phyloP scores from a whole-genome alignment of 2,888 invertebrate species.

The Andrena flavipes region DNA sequence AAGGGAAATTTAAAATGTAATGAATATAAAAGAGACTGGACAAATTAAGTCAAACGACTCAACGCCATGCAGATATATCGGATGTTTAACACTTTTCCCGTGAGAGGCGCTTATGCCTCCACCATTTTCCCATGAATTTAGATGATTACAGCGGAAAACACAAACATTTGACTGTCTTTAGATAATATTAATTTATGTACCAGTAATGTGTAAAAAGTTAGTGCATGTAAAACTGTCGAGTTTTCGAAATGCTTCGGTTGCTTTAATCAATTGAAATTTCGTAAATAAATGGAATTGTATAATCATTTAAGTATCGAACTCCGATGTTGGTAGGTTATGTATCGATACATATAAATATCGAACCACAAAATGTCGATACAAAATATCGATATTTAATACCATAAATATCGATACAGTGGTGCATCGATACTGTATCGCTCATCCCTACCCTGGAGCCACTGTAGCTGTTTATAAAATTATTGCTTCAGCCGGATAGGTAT shows the following conservation, averaged over 20 bases:
- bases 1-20: not conserved
- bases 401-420: too few species aligned
- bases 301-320: too few species aligned
- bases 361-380: too few species aligned
- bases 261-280: too few species aligned
- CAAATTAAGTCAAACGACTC: not conserved
- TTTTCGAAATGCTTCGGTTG: not conserved
- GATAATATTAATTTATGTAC: not conserved
- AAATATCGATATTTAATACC: too few species aligned
- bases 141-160: not conserved
- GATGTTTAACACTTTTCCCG: constrained; percentile 8
- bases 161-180: not conserved
- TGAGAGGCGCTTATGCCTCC: constrained; percentile 18
- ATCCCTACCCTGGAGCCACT: too few species aligned
- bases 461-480: too few species aligned
- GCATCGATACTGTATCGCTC: too few species aligned
- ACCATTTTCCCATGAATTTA: not conserved
- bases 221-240: not conserved
- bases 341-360: too few species aligned
- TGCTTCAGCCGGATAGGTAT: too few species aligned
- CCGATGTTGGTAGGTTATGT: too few species aligned
- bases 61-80: not conserved
- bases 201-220: not conserved
- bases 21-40: not conserved
- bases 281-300: too few species aligned